Evolutionary conservation across 2,888 invertebrate species (phyloP).

Genomic region (Lepetodrilus schrolli): DNA sequence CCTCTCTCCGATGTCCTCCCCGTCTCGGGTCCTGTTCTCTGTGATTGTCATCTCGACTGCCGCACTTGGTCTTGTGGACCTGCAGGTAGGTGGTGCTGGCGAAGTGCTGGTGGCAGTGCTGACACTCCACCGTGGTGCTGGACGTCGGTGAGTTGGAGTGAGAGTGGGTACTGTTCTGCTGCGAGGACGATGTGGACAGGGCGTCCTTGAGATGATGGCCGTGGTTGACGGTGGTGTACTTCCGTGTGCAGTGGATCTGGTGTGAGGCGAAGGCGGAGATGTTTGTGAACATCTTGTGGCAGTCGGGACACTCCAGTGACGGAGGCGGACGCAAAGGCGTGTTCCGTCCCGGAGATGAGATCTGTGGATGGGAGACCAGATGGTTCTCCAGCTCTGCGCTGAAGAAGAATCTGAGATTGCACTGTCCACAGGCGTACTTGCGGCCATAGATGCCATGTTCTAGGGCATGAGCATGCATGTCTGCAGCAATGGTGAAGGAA

Average conservation of each 20-base stretch:
- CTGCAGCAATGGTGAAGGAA: slow-evolving; percentile 88
- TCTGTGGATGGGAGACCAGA: slow-evolving; percentile 61
- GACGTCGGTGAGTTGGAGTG: background rate
- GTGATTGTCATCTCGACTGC: slow-evolving; percentile 52
- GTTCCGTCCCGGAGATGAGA: background rate
- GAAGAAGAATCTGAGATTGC: slow-evolving; percentile 91
- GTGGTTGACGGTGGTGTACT: background rate
- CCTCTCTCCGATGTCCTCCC: slow-evolving; percentile 28
- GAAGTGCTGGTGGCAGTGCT: slow-evolving; percentile 71
- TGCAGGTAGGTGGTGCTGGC: slow-evolving; percentile 47
- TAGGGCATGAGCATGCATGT: slow-evolving; percentile 87
- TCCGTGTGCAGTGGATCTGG: background rate
- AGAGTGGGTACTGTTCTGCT: background rate
- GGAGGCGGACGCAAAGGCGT: background rate
- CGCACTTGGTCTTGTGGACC: slow-evolving; percentile 64
- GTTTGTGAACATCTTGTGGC: background rate
- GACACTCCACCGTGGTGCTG: slow-evolving; percentile 59
- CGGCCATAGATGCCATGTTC: slow-evolving; percentile 87
- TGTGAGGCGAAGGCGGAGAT: background rate
- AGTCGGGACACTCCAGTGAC: background rate
- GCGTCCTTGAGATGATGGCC: slow-evolving; percentile 5
- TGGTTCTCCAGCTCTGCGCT: slow-evolving; percentile 93
- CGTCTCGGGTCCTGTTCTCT: too few species aligned
- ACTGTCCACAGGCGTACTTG: slow-evolving; percentile 88
- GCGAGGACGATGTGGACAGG: slow-evolving; percentile 9